A percentile compares a stretch with the other conserved stretches of the same genome.
phyloP scores from a whole-genome alignment of 2,113 vertebrate species.

The Oceanites oceanicus region DNA sequence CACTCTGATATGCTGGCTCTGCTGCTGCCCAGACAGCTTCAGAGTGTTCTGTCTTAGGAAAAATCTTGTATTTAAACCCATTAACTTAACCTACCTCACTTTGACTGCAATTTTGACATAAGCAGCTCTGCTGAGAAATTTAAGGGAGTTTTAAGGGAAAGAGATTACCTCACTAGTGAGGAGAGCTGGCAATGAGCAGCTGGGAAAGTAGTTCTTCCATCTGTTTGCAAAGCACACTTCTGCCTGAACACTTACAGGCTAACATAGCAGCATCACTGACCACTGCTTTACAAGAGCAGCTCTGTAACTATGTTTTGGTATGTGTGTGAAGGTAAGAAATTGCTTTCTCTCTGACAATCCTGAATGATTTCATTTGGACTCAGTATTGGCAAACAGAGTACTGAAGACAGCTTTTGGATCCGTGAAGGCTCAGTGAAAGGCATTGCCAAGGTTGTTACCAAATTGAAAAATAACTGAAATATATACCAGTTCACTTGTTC shows the following conservation, averaged over 20 bases:
- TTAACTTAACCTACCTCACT: neutral
- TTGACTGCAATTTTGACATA: neutral
- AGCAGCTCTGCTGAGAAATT: neutral
- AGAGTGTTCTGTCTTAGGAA: neutral
- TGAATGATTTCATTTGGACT: neutral
- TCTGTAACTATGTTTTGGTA: neutral
- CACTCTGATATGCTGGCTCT: neutral
- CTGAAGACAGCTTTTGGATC: neutral
- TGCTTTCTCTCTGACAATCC: neutral
- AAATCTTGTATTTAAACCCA: neutral
- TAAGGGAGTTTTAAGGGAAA: neutral
- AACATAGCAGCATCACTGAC: neutral
- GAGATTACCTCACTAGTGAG: neutral
- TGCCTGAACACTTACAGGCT: neutral
- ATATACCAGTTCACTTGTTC: neutral
- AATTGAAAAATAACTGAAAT: neutral
- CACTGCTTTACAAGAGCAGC: neutral
- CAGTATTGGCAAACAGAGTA: neutral
- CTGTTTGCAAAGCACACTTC: neutral
- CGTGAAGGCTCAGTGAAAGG: neutral
- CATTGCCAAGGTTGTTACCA: neutral
- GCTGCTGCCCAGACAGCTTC: neutral
- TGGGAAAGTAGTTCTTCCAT: neutral
- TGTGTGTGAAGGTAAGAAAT: neutral
- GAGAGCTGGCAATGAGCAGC: neutral